Evolutionary conservation across 2,797 vertebrate genomes (phyloP).

Genomic region (Holocentrus rufus): DNA sequence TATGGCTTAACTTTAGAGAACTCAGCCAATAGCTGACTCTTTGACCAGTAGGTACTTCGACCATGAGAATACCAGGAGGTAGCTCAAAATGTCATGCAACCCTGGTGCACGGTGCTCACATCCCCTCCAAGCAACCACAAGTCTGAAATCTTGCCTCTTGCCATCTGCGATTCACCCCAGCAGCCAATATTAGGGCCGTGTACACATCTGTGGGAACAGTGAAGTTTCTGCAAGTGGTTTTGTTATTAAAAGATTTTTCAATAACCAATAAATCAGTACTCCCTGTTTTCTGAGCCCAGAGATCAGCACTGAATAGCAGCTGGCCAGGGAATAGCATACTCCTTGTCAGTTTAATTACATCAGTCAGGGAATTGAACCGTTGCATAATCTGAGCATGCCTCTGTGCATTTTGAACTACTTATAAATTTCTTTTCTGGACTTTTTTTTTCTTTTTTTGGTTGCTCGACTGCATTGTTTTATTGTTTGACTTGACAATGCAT

Average conservation of each 20-base stretch:
- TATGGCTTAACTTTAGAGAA: no score
- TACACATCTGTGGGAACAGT: conserved; percentile 24
- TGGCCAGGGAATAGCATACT: neutral
- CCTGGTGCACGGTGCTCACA: neutral
- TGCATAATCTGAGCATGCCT: neutral
- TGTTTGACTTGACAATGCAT: neutral
- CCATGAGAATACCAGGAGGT: neutral
- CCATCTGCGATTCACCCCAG: neutral
- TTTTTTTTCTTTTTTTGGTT: neutral
- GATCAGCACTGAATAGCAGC: conserved; percentile 19
- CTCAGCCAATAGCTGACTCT: neutral
- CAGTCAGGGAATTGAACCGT: neutral
- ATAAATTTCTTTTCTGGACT: no score
- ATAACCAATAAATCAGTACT: conserved; percentile 33
- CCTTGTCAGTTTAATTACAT: conserved; percentile 32
- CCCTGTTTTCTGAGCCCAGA: conserved; percentile 12
- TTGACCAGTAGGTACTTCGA: neutral
- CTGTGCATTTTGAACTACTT: neutral
- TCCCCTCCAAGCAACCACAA: no score
- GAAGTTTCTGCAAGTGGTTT: conserved; percentile 10
- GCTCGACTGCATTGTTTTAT: neutral
- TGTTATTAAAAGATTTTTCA: conserved; percentile 25
- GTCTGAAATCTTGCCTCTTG: neutral
- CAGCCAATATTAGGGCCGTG: conserved; percentile 1
- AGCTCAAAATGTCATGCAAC: neutral